A percentile compares a stretch with the other conserved stretches of the same genome.
These are phyloP conservation scores for Crypturellus tataupa DNA, from an alignment of 2,797 vertebrate species.

Conservation along the genomic window DNA sequence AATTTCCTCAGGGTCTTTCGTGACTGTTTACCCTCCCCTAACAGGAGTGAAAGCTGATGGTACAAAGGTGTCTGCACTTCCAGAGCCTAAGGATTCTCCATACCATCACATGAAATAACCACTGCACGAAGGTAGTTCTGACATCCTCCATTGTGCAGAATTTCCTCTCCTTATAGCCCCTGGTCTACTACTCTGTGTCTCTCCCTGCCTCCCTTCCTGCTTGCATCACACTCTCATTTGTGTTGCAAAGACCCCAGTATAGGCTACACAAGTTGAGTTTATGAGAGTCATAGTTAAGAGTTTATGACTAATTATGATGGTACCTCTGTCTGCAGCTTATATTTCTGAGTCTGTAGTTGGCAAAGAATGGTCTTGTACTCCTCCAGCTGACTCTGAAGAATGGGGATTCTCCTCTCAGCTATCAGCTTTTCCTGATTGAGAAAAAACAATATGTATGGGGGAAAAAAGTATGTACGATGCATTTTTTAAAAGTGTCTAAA, in stretches of 20 bases:
- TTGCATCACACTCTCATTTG: neutral
- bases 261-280: neutral
- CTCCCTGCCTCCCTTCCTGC: accelerated
- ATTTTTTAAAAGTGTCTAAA: neutral
- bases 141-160: neutral
- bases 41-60: accelerated
- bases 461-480: neutral
- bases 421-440: constrained; percentile 87
- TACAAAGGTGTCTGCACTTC: neutral
- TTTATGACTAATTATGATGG: neutral
- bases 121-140: accelerated
- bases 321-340: constrained; percentile 91
- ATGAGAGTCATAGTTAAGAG: neutral
- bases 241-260: neutral
- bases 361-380: constrained; percentile 91
- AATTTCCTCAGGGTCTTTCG: neutral
- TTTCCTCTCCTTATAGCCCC: neutral
- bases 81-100: neutral
- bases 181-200: neutral
- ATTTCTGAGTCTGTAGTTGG: constrained; percentile 90
- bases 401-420: constrained; percentile 87
- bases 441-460: neutral
- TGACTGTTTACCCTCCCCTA: neutral
- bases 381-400: constrained; percentile 89
- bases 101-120: neutral